Conservation (phyloP, 2,888 invertebrate species). For the Leptura quadrifasciata region DNA sequence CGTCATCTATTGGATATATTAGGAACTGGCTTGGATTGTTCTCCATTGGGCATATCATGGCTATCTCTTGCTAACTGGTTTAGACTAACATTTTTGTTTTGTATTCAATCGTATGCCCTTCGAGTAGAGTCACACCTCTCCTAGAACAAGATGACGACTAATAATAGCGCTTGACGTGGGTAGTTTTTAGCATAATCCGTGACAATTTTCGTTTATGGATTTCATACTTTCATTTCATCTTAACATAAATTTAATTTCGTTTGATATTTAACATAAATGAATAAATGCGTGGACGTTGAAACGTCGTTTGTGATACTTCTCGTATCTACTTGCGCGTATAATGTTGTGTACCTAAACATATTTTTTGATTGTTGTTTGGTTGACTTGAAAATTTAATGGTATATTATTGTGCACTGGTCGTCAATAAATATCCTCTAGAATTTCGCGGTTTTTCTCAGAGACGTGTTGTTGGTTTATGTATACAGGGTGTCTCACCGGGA, state of each 20-base stretch:
- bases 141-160: background rate
- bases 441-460: too few relatives aligned
- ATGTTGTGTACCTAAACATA: slow-evolving; percentile 20
- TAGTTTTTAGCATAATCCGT: slow-evolving; percentile 21
- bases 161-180: slow-evolving; percentile 15
- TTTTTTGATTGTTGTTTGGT: slow-evolving; percentile 5
- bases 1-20: too few relatives aligned
- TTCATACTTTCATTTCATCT: slow-evolving; percentile 24
- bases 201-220: slow-evolving; percentile 1
- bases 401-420: too few relatives aligned
- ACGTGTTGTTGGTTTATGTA: too few relatives aligned
- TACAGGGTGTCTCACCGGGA: too few relatives aligned
- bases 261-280: slow-evolving; percentile 22
- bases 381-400: slow-evolving; percentile 4
- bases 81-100: too few relatives aligned
- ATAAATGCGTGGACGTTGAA: slow-evolving; percentile 24
- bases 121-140: background rate
- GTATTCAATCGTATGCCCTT: background rate
- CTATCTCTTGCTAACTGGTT: too few relatives aligned
- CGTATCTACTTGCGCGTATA: background rate
- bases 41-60: too few relatives aligned
- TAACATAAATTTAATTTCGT: too few relatives aligned
- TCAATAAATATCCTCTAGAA: too few relatives aligned
- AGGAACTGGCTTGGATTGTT: too few relatives aligned
- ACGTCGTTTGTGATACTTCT: slow-evolving; percentile 21